phyloP scores from a whole-genome alignment of 2,797 vertebrate species.

The Peromyscus aztecus region DNA sequence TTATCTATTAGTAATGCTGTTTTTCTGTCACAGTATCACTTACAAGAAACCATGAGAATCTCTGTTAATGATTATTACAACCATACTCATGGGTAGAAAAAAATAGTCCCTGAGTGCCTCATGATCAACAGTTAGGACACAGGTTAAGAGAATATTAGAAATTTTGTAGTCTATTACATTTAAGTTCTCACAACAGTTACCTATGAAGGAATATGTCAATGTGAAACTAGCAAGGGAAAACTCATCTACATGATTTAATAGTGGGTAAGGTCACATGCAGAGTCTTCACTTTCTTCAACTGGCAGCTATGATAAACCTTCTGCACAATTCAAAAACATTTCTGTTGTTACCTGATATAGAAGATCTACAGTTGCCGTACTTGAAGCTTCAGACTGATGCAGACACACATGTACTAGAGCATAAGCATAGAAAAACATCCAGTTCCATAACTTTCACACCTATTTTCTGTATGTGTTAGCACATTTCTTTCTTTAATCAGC shows the following conservation, averaged over 20 bases:
- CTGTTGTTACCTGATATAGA: neutral
- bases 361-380: neutral
- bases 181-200: neutral
- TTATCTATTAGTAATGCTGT: neutral
- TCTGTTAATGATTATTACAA: neutral
- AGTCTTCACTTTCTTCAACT: neutral
- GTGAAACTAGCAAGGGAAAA: neutral
- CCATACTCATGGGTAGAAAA: neutral
- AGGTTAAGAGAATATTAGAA: neutral
- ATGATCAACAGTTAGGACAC: neutral
- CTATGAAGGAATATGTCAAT: neutral
- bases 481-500: neutral
- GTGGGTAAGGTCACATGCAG: fast-evolving
- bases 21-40: neutral
- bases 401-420: neutral
- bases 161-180: neutral
- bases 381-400: neutral
- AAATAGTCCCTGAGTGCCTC: neutral
- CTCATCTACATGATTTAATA: neutral
- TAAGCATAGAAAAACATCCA: fast-evolving
- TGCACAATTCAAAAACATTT: neutral
- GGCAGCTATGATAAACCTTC: neutral
- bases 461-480: neutral
- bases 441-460: neutral
- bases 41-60: neutral